Base-by-base conservation (phyloP, 2,113 vertebrate genomes). In the Turnix velox region DNA sequence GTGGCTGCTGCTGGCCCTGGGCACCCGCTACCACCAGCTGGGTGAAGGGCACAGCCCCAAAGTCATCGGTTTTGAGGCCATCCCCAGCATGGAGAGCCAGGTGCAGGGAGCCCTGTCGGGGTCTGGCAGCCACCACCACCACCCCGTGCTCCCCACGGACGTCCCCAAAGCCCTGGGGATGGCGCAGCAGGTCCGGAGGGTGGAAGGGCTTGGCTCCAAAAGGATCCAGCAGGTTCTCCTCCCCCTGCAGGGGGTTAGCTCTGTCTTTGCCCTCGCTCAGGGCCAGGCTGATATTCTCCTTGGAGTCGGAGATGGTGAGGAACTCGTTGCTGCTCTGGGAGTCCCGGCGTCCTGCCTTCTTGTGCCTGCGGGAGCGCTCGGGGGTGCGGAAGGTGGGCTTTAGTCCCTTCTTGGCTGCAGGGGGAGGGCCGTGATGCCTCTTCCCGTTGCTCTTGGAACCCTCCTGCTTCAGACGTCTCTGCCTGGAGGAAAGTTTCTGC, bases 241-340 rank as follows among this genome's bases (percentile, higher is more conserved):
- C 99, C 0, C 96, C 22, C 18, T 98, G 98, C 87, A 98, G 93
- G 14, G 97, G 76, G 2, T 96, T 97, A 14, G 93, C 95, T 39
- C 98, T 97, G 69, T 99, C 99, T 58, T 98, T 99, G 48, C 96
- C 96, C 8, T 99, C 99, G 0, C 97, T 82, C 88, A 99, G 83
- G 0, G 98, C 94, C 2, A 99, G 66, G 1, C 99, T 98, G 52
- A 99, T 99, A 96, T 99, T 99, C 96, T 99, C 99, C 85, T 99
- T 99, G 7, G 99, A 99, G 97, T 99, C 98, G 0, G 99, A 99
- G 89, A 99, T 98, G 30, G 98, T 98, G 24, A 99, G 97, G 93
- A 99, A 98, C 96, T 99, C 99, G 6, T 98, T 99, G 98, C 99
- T 99, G 94, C 99, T 99, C 90, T 99, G 99, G 0, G 99, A 99